Percentiles rank a stretch among this genome's conserved stretches.
These are phyloP conservation scores for Dasypolia templi DNA, from an alignment of 2,888 invertebrate species.

Conservation along the genomic window DNA sequence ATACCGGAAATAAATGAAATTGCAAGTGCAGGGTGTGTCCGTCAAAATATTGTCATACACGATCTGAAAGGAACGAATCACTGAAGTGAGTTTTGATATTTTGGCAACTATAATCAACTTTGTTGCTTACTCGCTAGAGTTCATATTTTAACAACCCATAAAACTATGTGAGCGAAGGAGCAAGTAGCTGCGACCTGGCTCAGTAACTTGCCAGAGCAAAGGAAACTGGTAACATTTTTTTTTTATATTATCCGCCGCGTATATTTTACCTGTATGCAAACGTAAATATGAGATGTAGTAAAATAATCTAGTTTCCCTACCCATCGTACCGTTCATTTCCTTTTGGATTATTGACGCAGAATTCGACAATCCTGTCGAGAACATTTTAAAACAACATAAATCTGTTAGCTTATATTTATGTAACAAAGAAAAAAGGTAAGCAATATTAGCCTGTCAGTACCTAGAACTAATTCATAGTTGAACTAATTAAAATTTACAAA, in stretches of 20 bases:
- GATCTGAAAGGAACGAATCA: slow-evolving; percentile 20
- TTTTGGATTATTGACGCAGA: not conserved
- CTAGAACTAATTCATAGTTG: too few relatives aligned
- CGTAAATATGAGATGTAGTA: not conserved
- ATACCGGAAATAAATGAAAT: not conserved
- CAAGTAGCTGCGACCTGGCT: not conserved
- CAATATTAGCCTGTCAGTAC: not conserved
- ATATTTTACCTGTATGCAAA: not conserved
- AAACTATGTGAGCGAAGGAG: not conserved
- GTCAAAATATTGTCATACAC: not conserved
- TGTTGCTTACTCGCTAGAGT: not conserved
- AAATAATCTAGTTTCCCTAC: not conserved
- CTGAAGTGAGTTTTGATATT: not conserved
- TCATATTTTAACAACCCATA: not conserved
- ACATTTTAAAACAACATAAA: slow-evolving; percentile 5
- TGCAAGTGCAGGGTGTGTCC: slow-evolving; percentile 6
- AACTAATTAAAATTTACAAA: too few relatives aligned
- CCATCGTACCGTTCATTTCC: not conserved
- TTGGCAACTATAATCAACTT: not conserved
- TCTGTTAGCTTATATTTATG: not conserved
- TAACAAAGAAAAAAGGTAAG: not conserved
- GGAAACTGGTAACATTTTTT: not conserved
- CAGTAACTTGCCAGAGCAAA: not conserved
- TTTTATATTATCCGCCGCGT: not conserved
- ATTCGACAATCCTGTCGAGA: not conserved